These are phyloP conservation scores for Apistogramma diplotaenia DNA, from an alignment of 2,113 vertebrate genomes.

Conservation along the genomic window DNA sequence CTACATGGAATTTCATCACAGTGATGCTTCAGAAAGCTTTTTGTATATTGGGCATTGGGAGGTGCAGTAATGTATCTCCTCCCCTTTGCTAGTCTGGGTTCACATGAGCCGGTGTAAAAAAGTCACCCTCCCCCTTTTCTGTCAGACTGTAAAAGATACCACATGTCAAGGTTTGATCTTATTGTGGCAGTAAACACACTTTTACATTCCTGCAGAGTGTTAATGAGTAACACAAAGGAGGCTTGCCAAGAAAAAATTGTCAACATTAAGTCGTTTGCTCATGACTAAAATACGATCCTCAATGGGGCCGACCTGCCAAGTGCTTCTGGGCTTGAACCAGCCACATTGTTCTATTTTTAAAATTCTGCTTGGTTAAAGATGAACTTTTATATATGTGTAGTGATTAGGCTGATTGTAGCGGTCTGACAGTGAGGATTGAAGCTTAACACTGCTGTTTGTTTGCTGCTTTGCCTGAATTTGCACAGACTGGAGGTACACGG, in stretches of 20 bases:
- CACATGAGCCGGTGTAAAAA: background rate
- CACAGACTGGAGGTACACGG: background rate
- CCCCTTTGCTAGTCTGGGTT: background rate
- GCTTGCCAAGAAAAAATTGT: background rate
- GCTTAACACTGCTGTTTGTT: background rate
- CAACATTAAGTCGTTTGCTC: background rate
- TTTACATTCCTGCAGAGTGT: conserved; percentile 26
- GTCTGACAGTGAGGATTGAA: background rate
- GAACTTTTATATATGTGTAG: background rate
- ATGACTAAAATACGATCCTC: background rate
- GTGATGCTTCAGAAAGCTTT: background rate
- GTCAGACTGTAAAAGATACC: conserved; percentile 8
- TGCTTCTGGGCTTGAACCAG: background rate
- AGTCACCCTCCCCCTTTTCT: background rate
- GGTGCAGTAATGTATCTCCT: background rate
- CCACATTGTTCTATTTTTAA: too few species aligned
- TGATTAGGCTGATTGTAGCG: background rate
- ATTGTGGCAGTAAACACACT: background rate
- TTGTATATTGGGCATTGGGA: background rate
- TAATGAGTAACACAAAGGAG: conserved; percentile 50
- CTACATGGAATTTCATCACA: background rate
- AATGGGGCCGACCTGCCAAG: background rate
- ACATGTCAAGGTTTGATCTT: background rate
- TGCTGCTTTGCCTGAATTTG: background rate
- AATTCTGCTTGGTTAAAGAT: background rate